phyloP scores from a whole-genome alignment of 2,797 vertebrate species.

The Numenius phaeopus region DNA sequence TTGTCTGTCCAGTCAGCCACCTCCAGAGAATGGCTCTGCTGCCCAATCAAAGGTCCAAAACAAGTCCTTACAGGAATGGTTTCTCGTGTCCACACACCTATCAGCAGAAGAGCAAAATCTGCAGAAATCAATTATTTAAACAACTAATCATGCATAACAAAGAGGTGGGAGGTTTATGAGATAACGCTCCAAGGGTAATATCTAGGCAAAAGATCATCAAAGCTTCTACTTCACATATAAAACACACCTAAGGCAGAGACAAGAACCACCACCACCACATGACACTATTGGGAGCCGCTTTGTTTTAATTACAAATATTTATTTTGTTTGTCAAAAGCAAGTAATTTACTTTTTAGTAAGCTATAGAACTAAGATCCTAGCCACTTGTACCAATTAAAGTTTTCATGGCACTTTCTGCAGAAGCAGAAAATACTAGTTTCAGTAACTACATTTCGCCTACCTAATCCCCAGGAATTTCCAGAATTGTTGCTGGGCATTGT shows the following conservation, averaged over 20 bases:
- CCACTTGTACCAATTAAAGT: constrained; percentile 43
- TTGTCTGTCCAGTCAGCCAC: constrained; percentile 96
- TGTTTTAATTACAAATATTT: constrained; percentile 2
- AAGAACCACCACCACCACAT: constrained; percentile 62
- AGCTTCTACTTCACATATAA: constrained; percentile 31
- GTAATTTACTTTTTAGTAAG: constrained; percentile 47
- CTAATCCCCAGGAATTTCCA: constrained; percentile 75
- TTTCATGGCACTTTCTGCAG: constrained; percentile 61
- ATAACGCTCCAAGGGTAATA: neutral
- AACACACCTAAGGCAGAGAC: constrained; percentile 56
- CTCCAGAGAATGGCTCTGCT: constrained; percentile 94
- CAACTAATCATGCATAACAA: neutral
- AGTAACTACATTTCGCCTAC: constrained; percentile 71
- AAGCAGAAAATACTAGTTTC: constrained; percentile 70
- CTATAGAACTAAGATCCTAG: constrained; percentile 57
- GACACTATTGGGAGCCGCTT: constrained; percentile 43
- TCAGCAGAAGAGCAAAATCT: constrained; percentile 20
- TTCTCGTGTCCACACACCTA: constrained; percentile 94
- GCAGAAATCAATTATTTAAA: constrained; percentile 46
- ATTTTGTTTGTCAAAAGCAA: constrained; percentile 50
- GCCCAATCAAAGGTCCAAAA: constrained; percentile 95
- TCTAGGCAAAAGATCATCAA: constrained; percentile 55
- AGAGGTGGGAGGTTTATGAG: neutral
- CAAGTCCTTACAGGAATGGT: constrained; percentile 92
- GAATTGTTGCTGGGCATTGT: constrained; percentile 71